These are phyloP conservation scores for Xestoiulus laeticollis DNA, from an alignment of 2,888 invertebrate species.

Conservation along the genomic window DNA sequence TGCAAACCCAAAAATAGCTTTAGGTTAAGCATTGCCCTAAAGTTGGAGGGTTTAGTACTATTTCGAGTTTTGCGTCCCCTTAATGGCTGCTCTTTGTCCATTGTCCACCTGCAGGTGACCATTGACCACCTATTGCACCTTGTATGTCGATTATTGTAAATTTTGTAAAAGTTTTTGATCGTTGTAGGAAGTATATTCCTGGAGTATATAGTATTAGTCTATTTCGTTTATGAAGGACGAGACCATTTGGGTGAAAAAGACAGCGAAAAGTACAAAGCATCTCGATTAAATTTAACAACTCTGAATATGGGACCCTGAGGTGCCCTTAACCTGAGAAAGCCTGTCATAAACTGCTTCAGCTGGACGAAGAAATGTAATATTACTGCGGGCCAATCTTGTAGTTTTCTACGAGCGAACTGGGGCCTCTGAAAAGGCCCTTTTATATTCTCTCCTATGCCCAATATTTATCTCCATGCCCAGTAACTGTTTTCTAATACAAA, in stretches of 20 bases:
- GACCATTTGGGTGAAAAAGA: not conserved
- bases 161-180: not conserved
- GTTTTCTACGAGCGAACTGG: slow-evolving; percentile 30
- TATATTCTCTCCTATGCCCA: not conserved
- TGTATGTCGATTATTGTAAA: not conserved
- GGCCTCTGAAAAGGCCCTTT: not conserved
- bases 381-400: slow-evolving; percentile 25
- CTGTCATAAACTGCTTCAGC: slow-evolving; percentile 30
- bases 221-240: not conserved
- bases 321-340: slow-evolving; percentile 17
- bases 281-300: slow-evolving; percentile 18
- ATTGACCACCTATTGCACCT: too few species aligned
- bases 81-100: too few species aligned
- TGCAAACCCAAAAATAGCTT: too few species aligned
- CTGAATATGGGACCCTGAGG: not conserved
- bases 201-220: not conserved
- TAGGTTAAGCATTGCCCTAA: too few species aligned
- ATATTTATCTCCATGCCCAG: not conserved
- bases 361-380: slow-evolving; percentile 33
- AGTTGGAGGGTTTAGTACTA: too few species aligned
- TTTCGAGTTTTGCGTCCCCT: too few species aligned
- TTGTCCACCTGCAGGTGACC: too few species aligned
- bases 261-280: not conserved
- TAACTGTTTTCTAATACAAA: slow-evolving; percentile 9
- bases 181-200: not conserved